Base-by-base conservation (phyloP, 92 coral and sea anemone species). In the Zoanthus sociatus region DNA sequence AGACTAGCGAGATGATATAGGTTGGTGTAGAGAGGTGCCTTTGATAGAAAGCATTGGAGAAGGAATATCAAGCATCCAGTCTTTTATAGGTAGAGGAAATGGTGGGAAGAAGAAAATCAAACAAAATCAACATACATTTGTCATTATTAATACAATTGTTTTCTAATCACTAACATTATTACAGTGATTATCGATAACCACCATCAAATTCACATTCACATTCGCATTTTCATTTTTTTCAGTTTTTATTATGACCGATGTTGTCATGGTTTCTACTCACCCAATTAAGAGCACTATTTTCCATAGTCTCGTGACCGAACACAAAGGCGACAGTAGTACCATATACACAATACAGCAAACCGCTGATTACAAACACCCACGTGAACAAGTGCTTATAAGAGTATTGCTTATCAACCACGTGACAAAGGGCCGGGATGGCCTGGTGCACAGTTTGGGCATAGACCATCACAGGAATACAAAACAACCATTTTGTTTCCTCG, bases 401-500 rank as follows among this genome's bases (percentile, higher is more conserved):
- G 75, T 81, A 47, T 74, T 81, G 75, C 85, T 47, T 66, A 45
- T 81, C 66, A 33, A 81, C 85, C 85, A 81, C 85, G 75, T 81
- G 85, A 81, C 85, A 81, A 44, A 81, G 31, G 45, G 75, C 85
- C 26, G 85, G 85, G 75, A 81, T 81, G 60, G 85, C 85, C 60
- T 81, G 75, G 85, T 81, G 85, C 1, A 81, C 61, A 81, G 85
- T 81, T 81, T 81, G 85, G 1, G 85, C 85, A 21, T 81, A 81
- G 12, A 81, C 85, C 75, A 81, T 47, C 0, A 81, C 85, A 21
- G 85, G 85, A 47, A 81, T 66, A 81, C 85, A 81, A 51, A 81
- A 50, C 53, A 81, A 9, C 85, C 85, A 81, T 66, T 46, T 46
- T 6, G 73, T 44, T 0, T 75, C 85, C 7, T 81, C 60, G 75